phyloP scores from a whole-genome alignment of 64 coral and sea anemone species.

The Cladopsammia gracilis region DNA sequence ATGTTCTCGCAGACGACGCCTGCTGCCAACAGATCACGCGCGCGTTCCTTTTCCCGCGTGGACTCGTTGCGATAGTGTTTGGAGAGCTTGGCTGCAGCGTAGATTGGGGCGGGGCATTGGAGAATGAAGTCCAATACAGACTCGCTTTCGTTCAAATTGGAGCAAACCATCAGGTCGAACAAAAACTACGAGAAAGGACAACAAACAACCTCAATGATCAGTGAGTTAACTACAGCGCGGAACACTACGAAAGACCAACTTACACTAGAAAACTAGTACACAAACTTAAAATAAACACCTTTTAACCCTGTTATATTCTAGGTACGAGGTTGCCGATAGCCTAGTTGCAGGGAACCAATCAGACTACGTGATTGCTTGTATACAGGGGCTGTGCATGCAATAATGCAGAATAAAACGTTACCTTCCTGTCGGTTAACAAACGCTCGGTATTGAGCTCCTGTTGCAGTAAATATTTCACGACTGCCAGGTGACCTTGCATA shows the following conservation, averaged over 20 bases:
- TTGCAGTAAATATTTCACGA: slow-evolving; percentile 86
- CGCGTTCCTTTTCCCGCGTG: slow-evolving; percentile 92
- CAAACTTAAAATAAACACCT: background rate
- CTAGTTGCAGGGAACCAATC: too few relatives aligned
- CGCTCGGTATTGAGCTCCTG: slow-evolving; percentile 84
- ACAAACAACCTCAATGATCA: background rate
- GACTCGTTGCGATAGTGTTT: slow-evolving; percentile 92
- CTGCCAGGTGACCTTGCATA: slow-evolving; percentile 73
- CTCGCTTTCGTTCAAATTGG: slow-evolving; percentile 80
- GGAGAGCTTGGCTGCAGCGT: slow-evolving; percentile 92
- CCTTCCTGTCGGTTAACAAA: slow-evolving; percentile 87
- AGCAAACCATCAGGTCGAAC: slow-evolving; percentile 98
- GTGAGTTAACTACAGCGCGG: background rate
- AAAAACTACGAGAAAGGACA: slow-evolving; percentile 75
- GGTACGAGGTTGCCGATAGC: too few relatives aligned
- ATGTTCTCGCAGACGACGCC: slow-evolving; percentile 89
- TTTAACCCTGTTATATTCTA: too few relatives aligned
- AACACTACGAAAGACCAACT: background rate
- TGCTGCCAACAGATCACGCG: slow-evolving; percentile 83
- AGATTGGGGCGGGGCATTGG: slow-evolving; percentile 94
- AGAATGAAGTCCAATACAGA: slow-evolving; percentile 94
- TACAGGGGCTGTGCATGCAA: too few relatives aligned
- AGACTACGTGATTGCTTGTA: too few relatives aligned
- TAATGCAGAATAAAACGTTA: background rate
- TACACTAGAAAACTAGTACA: background rate